Evolutionary conservation across 2,113 vertebrate genomes (phyloP).

Genomic region (Theristicus caerulescens): DNA sequence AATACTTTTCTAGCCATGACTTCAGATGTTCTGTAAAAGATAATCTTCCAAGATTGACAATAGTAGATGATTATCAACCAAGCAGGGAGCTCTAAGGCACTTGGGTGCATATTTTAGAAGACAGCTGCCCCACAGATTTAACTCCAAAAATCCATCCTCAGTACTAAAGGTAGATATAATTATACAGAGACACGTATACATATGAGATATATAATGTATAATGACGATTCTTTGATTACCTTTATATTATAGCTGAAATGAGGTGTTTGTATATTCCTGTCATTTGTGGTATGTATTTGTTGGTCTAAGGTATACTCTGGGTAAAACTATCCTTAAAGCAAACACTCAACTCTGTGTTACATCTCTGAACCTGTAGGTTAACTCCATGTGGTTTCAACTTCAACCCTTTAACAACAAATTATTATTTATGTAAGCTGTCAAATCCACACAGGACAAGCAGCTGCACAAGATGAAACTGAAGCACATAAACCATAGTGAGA

Average conservation of each 20-base stretch:
- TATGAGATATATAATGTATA: not conserved
- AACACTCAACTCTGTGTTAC: not conserved
- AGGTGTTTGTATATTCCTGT: constrained; percentile 14
- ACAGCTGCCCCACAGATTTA: not conserved
- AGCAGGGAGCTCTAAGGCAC: not conserved
- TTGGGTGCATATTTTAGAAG: not conserved
- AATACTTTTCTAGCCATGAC: not conserved
- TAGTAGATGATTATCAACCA: not conserved
- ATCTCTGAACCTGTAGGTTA: not conserved
- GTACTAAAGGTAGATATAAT: not conserved
- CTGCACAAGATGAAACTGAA: not conserved
- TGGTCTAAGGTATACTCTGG: constrained; percentile 24
- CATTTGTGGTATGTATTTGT: not conserved
- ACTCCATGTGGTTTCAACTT: constrained; percentile 44
- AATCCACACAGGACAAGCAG: constrained; percentile 1
- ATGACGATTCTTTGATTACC: not conserved
- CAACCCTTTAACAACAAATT: constrained; percentile 44
- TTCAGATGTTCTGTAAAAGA: not conserved
- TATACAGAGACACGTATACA: not conserved
- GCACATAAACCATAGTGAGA: not conserved
- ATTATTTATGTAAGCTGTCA: constrained; percentile 35
- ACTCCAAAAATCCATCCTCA: not conserved
- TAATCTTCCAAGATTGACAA: not conserved
- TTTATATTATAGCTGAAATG: not conserved
- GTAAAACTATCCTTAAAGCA: constrained; percentile 36